phyloP scores from a whole-genome alignment of 2,888 invertebrate genomes.

The Masnerella sp. region DNA sequence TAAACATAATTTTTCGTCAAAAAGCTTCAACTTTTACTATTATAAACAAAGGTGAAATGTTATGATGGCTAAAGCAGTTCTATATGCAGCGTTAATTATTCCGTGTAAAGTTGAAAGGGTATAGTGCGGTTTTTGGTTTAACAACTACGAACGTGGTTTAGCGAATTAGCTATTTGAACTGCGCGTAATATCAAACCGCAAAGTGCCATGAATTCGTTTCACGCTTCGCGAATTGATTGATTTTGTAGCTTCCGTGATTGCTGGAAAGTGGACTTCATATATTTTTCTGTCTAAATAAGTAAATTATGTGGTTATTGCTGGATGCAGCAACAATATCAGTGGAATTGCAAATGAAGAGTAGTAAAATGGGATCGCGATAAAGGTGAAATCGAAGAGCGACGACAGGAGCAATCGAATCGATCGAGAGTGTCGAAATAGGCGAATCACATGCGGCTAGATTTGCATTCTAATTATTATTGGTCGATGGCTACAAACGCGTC shows the following conservation, averaged over 20 bases:
- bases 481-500: slow-evolving; percentile 48
- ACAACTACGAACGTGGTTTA: slow-evolving; percentile 57
- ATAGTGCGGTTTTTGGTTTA: slow-evolving; percentile 58
- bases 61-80: slow-evolving; percentile 28
- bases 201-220: slow-evolving; percentile 34
- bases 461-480: slow-evolving; percentile 59
- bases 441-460: slow-evolving; percentile 35
- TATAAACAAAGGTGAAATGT: too few relatives aligned
- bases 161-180: slow-evolving; percentile 59
- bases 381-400: slow-evolving; percentile 28
- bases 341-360: slow-evolving; percentile 22
- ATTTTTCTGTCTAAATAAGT: not conserved
- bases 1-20: too few relatives aligned
- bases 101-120: slow-evolving; percentile 53
- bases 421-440: slow-evolving; percentile 32
- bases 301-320: not conserved
- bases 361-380: slow-evolving; percentile 32
- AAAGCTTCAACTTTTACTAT: too few relatives aligned
- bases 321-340: too few relatives aligned
- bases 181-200: slow-evolving; percentile 51
- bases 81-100: slow-evolving; percentile 42
- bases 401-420: slow-evolving; percentile 48
- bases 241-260: too few relatives aligned
- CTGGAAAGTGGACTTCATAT: not conserved
- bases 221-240: slow-evolving; percentile 15